These are phyloP conservation scores for Novumbra hubbsi DNA, from an alignment of 2,797 vertebrate species.

Conservation along the genomic window DNA sequence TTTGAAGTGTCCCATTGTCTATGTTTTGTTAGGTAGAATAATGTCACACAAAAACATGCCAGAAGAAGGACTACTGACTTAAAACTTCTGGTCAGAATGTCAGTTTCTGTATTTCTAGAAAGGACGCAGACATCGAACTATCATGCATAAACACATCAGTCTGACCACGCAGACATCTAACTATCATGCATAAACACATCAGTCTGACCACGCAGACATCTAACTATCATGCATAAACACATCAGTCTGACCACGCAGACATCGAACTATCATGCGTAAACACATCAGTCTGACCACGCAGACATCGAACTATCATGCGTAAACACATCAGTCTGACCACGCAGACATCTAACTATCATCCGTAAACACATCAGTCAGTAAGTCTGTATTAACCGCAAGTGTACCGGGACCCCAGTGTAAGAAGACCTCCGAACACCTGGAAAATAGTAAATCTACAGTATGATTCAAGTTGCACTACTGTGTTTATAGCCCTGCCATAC, in stretches of 20 bases:
- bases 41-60: no score
- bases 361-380: background rate
- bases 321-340: background rate
- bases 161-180: background rate
- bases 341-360: no score
- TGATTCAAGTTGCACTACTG: background rate
- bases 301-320: no score
- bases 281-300: background rate
- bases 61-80: background rate
- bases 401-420: background rate
- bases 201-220: background rate
- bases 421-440: conserved; percentile 11
- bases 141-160: background rate
- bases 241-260: background rate
- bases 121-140: no score
- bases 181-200: background rate
- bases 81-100: background rate
- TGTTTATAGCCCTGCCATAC: background rate
- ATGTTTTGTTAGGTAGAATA: background rate
- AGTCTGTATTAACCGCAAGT: background rate
- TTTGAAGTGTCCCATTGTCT: background rate
- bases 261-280: no score
- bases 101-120: background rate
- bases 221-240: no score
- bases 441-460: background rate